Base-by-base conservation (phyloP, 2,888 invertebrate species). In the Phymatocera aterrima region DNA sequence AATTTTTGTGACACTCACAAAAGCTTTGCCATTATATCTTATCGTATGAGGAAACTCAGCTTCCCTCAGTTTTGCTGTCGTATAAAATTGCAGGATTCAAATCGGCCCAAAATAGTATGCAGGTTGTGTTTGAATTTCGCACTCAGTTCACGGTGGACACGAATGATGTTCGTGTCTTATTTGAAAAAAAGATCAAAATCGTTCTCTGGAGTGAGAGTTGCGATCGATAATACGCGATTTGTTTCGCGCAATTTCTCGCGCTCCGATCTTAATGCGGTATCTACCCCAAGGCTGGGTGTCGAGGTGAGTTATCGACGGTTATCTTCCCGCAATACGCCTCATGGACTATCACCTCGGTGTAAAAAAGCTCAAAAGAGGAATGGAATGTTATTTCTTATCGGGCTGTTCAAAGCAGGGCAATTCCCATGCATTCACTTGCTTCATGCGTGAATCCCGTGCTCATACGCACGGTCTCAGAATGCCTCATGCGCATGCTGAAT, bases 361-460 rank as follows among this genome's bases (percentile, higher is more conserved):
- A 28, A 46, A 68, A 46, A 68, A 68, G 68, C n/a, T 24, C 15
- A 12, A 43, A 37, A 57, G 5, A 64, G 21, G 61, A 64, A 24
- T 28, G 68, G 43, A 46, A 68, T 24, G 68, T 21, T 68, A 43
- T 24, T 68, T 68, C 68, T 68, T 68, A 68, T 68, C 68, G 40
- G 46, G 46, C 18, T 24, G 24, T 24, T 34, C 24, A 37, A 64
- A 37, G 37, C 24, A 43, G 6, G 46, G 46, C 24, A 68, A 68
- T 68, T 68, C 68, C 46, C 28, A 46, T 21, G 68, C 68, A 46
- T 68, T 46, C 24, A 46, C 24, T 24, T n/a, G 46, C 12, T 68
- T 46, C 28, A 68, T 46, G 24, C 46, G 43, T 2, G 43, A 24
- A 24, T 65, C 40, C 28, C 24, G n/a, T 18, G 18, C 43, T 5